Evolutionary conservation across 2,113 vertebrate genomes (phyloP).

Genomic region (Zosterops borbonicus): DNA sequence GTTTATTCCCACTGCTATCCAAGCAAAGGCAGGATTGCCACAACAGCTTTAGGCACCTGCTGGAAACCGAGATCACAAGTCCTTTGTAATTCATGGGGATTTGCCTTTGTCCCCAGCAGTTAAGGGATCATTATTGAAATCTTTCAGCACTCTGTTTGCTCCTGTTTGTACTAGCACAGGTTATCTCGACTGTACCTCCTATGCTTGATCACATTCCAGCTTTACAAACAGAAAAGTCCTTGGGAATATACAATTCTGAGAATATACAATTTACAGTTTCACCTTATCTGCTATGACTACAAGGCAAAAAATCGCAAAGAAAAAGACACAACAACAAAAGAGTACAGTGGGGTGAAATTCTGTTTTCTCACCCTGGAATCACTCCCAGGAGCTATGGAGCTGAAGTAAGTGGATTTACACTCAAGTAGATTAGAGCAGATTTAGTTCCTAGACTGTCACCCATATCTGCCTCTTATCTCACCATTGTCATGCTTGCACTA

Average conservation of each 20-base stretch:
- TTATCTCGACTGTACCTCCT: slow-evolving; percentile 47
- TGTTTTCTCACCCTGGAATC: neutral
- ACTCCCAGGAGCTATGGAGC: neutral
- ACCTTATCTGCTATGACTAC: slow-evolving; percentile 52
- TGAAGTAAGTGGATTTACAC: slow-evolving; percentile 20
- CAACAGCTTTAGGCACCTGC: neutral
- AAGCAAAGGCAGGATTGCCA: neutral
- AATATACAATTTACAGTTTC: slow-evolving; percentile 74
- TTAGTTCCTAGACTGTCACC: neutral
- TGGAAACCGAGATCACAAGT: neutral
- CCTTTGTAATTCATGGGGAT: neutral
- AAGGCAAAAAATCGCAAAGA: slow-evolving; percentile 21
- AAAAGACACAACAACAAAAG: neutral
- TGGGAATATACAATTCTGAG: slow-evolving; percentile 76
- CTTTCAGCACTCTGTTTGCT: slow-evolving; percentile 68
- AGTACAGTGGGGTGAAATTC: neutral
- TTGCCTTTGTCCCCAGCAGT: neutral
- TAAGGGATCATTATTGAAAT: slow-evolving; percentile 60
- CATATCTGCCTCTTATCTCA: neutral
- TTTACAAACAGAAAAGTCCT: slow-evolving; percentile 78
- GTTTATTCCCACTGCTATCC: neutral
- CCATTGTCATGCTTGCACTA: neutral
- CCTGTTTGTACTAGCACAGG: neutral
- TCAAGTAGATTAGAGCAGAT: slow-evolving; percentile 31
- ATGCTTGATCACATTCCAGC: slow-evolving; percentile 70